Conservation (phyloP, 2,797 vertebrate species). For the Philypnodon macrostomus region DNA sequence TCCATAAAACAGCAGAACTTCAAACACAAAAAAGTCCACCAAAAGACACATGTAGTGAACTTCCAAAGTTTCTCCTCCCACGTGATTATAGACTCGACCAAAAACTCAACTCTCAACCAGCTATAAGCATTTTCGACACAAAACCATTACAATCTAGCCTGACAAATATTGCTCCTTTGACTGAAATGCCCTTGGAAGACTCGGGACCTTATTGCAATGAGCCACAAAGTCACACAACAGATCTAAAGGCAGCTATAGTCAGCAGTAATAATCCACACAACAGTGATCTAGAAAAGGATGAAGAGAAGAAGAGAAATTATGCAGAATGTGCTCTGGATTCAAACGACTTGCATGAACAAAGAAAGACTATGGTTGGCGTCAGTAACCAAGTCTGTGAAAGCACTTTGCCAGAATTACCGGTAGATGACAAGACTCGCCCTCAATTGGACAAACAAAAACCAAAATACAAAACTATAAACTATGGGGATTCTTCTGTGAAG, state of each 20-base stretch:
- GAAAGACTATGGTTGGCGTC: slow-evolving; percentile 8
- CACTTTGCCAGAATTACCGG: background rate
- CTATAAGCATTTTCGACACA: slow-evolving; percentile 5
- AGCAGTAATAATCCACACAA: slow-evolving; percentile 2
- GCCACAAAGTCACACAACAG: background rate
- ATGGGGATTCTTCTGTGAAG: slow-evolving; percentile 79
- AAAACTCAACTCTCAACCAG: background rate
- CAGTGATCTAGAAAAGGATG: background rate
- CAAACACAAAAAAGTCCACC: background rate
- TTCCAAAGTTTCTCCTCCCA: slow-evolving; percentile 43
- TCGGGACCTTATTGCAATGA: background rate
- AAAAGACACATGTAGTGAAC: background rate
- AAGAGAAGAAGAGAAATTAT: slow-evolving; percentile 7
- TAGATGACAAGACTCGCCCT: slow-evolving; percentile 9
- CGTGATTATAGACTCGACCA: slow-evolving; percentile 21
- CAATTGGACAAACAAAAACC: slow-evolving; percentile 35
- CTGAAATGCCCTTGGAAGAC: slow-evolving; percentile 1
- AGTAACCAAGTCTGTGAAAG: slow-evolving; percentile 15
- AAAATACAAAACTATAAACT: slow-evolving; percentile 88
- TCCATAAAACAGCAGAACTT: background rate
- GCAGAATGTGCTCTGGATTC: background rate
- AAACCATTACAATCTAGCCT: background rate
- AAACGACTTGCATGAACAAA: slow-evolving; percentile 5
- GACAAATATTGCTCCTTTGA: background rate
- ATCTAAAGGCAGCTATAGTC: background rate